phyloP scores from a whole-genome alignment of 64 coral and sea anemone genomes.

The Porites australiensis region DNA sequence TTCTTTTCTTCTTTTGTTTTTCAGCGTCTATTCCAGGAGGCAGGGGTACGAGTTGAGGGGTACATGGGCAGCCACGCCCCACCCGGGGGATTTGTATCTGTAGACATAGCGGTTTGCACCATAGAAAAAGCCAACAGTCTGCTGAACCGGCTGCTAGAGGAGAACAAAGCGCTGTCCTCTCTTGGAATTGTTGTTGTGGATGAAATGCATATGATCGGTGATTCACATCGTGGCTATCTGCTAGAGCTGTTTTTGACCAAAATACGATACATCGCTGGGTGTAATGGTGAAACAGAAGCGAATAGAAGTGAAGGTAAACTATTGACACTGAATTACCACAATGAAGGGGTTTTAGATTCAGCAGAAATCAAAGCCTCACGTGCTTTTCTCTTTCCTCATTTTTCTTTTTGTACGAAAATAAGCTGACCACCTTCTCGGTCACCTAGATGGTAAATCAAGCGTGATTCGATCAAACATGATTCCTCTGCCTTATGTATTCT shows the following conservation, averaged over 20 bases:
- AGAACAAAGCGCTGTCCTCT: conserved; percentile 71
- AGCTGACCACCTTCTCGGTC: too few species aligned
- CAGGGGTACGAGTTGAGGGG: conserved; percentile 91
- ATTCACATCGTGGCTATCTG: conserved; percentile 87
- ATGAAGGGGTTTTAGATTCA: background rate
- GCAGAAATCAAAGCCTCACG: too few species aligned
- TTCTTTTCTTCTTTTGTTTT: background rate
- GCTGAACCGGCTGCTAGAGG: conserved; percentile 92
- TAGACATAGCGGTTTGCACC: conserved; percentile 96
- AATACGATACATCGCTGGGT: conserved; percentile 78
- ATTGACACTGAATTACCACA: background rate
- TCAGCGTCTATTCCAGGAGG: conserved; percentile 92
- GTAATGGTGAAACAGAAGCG: background rate
- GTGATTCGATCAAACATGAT: too few species aligned
- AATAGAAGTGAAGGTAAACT: conserved; percentile 30
- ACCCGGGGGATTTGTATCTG: conserved; percentile 72
- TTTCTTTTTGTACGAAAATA: too few species aligned
- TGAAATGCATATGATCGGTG: conserved; percentile 97
- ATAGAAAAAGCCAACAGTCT: conserved; percentile 99
- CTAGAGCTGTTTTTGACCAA: conserved; percentile 95
- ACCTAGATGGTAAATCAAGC: too few species aligned
- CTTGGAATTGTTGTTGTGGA: conserved; percentile 93
- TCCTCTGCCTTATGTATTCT: too few species aligned
- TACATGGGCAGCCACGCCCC: conserved; percentile 95
- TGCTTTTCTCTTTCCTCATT: too few species aligned